phyloP scores from a whole-genome alignment of 2,888 invertebrate genomes.

The Electrophaes corylata region DNA sequence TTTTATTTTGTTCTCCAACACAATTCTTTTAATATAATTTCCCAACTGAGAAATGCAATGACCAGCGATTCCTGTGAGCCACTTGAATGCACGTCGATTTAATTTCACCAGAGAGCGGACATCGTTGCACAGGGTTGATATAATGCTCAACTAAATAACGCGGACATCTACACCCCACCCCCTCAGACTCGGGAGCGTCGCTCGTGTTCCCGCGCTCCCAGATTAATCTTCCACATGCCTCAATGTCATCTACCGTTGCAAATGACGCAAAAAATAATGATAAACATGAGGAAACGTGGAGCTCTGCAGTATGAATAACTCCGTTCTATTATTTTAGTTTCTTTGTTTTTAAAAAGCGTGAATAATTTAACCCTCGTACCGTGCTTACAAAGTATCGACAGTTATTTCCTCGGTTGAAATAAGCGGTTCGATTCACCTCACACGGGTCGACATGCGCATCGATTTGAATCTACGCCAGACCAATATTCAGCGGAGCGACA shows the following conservation, averaged over 20 bases:
- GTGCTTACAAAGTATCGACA: constrained; percentile 21
- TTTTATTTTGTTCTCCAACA: constrained; percentile 27
- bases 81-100: constrained; percentile 67
- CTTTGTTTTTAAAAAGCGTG: constrained; percentile 21
- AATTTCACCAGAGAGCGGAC: constrained; percentile 60
- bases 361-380: constrained; percentile 16
- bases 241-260: constrained; percentile 72
- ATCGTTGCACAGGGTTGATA: constrained; percentile 59
- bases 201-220: constrained; percentile 48
- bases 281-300: constrained; percentile 54
- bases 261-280: constrained; percentile 72
- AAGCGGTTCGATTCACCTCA: constrained; percentile 59
- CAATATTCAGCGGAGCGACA: constrained; percentile 80
- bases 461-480: constrained; percentile 80
- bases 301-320: constrained; percentile 41
- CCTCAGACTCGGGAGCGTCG: constrained; percentile 26
- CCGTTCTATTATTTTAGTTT: constrained; percentile 24
- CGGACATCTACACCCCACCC: constrained; percentile 52
- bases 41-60: constrained; percentile 47
- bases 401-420: constrained; percentile 58
- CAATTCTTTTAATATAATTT: constrained; percentile 45
- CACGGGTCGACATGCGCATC: constrained; percentile 61
- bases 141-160: constrained; percentile 72
- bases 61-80: constrained; percentile 55
- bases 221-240: constrained; percentile 75